Evolutionary conservation across 1,140 invertebrate species (phyloP).

Genomic region (Neodiprion pinetum): DNA sequence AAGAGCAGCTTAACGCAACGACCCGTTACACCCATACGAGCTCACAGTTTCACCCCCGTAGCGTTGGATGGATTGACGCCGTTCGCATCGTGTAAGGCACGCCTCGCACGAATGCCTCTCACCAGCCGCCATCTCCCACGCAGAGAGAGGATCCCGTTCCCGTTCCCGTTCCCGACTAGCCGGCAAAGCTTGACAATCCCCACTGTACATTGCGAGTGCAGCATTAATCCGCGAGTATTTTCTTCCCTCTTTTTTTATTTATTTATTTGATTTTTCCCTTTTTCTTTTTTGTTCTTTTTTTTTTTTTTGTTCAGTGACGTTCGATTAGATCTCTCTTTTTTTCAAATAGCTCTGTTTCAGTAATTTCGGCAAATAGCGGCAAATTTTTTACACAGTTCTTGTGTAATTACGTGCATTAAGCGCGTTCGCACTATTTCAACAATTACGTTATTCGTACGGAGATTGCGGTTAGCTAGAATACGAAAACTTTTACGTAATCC

Average conservation of each 20-base stretch:
- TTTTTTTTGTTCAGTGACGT: too few relatives aligned
- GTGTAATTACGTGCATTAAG: too few relatives aligned
- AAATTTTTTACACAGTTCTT: too few relatives aligned
- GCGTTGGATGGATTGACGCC: conserved; percentile 58
- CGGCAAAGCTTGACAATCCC: neutral
- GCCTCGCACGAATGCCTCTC: conserved; percentile 55
- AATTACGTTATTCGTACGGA: too few relatives aligned
- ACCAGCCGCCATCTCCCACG: conserved; percentile 48
- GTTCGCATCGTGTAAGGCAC: conserved; percentile 57
- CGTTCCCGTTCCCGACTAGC: neutral
- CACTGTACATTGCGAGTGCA: neutral
- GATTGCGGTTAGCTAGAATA: neutral
- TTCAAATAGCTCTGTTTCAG: too few relatives aligned
- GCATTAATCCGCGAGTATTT: neutral
- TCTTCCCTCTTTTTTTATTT: neutral
- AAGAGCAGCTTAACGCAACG: conserved; percentile 54
- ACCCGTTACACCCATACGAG: conserved; percentile 52
- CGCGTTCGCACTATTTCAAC: too few relatives aligned
- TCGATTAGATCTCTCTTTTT: too few relatives aligned
- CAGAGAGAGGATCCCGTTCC: neutral
- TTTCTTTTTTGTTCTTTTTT: neutral
- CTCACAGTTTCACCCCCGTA: conserved; percentile 39
- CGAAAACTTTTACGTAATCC: neutral
- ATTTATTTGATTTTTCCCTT: neutral
- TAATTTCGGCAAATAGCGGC: too few relatives aligned